Evolutionary conservation across 2,113 vertebrate genomes (phyloP).

Genomic region (Tachysurus fulvidraco): DNA sequence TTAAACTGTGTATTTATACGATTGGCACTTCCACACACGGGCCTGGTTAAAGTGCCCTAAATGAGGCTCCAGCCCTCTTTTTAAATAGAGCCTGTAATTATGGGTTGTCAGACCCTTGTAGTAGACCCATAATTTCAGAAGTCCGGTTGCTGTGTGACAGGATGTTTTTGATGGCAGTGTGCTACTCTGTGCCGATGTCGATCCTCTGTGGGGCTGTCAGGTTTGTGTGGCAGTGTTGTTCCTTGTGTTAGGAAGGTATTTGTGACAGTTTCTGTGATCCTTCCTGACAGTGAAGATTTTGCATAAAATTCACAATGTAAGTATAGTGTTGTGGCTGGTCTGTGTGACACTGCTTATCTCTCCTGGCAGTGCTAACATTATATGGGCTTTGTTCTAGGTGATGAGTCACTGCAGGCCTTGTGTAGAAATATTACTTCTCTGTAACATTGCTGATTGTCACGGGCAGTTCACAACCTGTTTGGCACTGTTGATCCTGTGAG

Average conservation of each 20-base stretch:
- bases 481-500: background rate
- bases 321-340: background rate
- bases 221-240: background rate
- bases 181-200: constrained; percentile 20
- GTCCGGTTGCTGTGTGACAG: constrained; percentile 39
- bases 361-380: no score
- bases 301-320: background rate
- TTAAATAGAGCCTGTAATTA: constrained; percentile 54
- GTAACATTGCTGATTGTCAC: background rate
- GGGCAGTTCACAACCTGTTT: background rate
- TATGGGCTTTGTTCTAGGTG: background rate
- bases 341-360: background rate
- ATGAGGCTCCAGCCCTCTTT: constrained; percentile 33
- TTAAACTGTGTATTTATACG: constrained; percentile 46
- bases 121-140: constrained; percentile 53
- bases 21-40: constrained; percentile 38
- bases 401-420: background rate
- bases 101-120: constrained; percentile 43
- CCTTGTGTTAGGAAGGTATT: background rate
- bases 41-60: constrained; percentile 45
- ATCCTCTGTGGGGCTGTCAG: constrained; percentile 3
- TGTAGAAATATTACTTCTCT: background rate
- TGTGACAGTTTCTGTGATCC: background rate
- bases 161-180: constrained; percentile 50
- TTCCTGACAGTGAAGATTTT: background rate